Conservation (phyloP, 2,113 vertebrate genomes). For the Colinus virginianus region DNA sequence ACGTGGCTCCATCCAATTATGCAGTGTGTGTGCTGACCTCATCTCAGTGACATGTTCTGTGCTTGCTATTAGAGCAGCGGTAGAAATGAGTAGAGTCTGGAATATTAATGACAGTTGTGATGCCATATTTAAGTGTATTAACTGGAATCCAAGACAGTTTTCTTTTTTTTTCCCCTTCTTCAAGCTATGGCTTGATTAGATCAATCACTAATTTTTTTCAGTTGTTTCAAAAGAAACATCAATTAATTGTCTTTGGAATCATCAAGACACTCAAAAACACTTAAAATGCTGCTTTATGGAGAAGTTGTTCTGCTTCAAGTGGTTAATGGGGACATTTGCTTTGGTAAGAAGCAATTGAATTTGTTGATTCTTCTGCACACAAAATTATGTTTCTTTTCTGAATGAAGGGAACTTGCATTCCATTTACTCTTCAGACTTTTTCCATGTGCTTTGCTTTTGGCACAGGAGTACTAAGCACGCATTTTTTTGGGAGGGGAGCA, state of each 20-base stretch:
- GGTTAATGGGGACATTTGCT: constrained; percentile 27
- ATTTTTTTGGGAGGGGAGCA: not conserved
- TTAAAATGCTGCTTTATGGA: constrained; percentile 17
- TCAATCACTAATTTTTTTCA: constrained; percentile 36
- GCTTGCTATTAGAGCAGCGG: not conserved
- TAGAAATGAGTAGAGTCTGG: not conserved
- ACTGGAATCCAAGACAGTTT: not conserved
- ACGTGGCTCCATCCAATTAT: accelerated
- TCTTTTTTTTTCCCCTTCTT: not conserved
- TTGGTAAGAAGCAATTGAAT: not conserved
- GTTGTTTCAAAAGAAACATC: not conserved
- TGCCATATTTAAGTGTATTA: not conserved
- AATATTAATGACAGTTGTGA: not conserved
- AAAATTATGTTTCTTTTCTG: not conserved
- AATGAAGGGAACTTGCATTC: not conserved
- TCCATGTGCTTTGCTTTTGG: not conserved
- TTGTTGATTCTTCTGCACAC: constrained; percentile 26
- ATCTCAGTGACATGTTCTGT: not conserved
- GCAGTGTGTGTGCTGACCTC: accelerated
- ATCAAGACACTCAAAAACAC: not conserved
- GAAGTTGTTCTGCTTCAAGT: constrained; percentile 29
- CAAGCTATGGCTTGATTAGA: constrained; percentile 3
- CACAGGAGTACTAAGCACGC: not conserved
- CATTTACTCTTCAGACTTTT: not conserved
- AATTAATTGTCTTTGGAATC: constrained; percentile 26